A percentile compares a stretch with the other conserved stretches of the same genome.
Evolutionary conservation across 2,797 vertebrate genomes (phyloP).

Genomic region (Dicrostonyx torquatus): DNA sequence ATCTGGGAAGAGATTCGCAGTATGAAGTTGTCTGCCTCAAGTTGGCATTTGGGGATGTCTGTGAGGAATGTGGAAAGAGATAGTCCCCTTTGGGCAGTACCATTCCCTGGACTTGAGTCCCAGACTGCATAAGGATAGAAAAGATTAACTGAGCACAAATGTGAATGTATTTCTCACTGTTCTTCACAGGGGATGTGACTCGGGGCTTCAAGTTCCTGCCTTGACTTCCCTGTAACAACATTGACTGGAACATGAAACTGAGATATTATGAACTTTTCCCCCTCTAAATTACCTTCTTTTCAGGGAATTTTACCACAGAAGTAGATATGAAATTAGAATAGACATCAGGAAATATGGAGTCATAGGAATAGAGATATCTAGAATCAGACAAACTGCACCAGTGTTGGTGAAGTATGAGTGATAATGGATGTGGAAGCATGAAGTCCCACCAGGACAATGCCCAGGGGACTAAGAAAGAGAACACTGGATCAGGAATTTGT

Average conservation of each 20-base stretch:
- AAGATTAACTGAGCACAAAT: not conserved
- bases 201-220: not conserved
- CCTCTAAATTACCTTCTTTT: not conserved
- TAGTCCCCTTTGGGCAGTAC: not conserved
- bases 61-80: not conserved
- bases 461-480: not conserved
- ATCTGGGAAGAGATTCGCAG: not conserved
- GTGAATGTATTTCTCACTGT: not conserved
- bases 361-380: too few relatives aligned
- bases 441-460: not conserved
- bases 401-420: not conserved
- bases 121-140: too few relatives aligned
- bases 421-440: too few relatives aligned
- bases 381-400: not conserved
- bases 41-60: not conserved
- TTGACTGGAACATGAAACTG: not conserved
- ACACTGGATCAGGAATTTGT: not conserved
- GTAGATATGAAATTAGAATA: not conserved
- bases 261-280: not conserved
- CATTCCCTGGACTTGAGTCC: not conserved
- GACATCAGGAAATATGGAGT: not conserved
- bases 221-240: not conserved
- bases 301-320: not conserved
- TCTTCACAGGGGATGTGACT: not conserved
- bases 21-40: not conserved